Evolutionary conservation across 2,888 invertebrate species (phyloP).

Genomic region (Amblyjoppa fuscipennis): DNA sequence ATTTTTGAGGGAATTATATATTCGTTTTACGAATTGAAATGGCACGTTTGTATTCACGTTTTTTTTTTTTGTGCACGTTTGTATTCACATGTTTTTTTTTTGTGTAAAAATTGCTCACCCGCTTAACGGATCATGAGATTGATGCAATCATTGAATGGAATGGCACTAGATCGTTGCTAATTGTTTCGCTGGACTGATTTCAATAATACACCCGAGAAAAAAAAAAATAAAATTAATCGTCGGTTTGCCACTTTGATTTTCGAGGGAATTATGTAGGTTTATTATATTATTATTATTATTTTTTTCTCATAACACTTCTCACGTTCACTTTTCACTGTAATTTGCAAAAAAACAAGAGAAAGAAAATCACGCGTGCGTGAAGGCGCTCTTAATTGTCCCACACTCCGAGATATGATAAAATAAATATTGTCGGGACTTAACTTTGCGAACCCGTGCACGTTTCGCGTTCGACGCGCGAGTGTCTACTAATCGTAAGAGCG

Average conservation of each 20-base stretch:
- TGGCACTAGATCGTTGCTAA: not conserved
- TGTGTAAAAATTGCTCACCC: conserved; percentile 24
- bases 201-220: not conserved
- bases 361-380: not conserved
- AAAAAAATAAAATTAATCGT: conserved; percentile 23
- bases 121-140: conserved; percentile 32
- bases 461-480: conserved; percentile 37
- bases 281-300: not conserved
- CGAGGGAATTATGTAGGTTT: not conserved
- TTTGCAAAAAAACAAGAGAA: not conserved
- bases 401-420: not conserved
- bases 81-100: not conserved
- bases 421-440: not conserved
- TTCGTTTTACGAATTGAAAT: not conserved
- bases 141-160: conserved; percentile 2
- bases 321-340: not conserved
- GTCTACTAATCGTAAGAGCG: conserved; percentile 56
- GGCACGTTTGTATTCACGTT: not conserved
- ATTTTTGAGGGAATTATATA: too few species aligned
- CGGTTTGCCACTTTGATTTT: not conserved
- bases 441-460: conserved; percentile 4
- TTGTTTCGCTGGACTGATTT: not conserved
- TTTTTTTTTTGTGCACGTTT: not conserved
- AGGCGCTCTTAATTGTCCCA: not conserved
- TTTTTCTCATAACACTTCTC: not conserved